phyloP scores from a whole-genome alignment of 2,888 invertebrate genomes.

The Smittia aterrima region DNA sequence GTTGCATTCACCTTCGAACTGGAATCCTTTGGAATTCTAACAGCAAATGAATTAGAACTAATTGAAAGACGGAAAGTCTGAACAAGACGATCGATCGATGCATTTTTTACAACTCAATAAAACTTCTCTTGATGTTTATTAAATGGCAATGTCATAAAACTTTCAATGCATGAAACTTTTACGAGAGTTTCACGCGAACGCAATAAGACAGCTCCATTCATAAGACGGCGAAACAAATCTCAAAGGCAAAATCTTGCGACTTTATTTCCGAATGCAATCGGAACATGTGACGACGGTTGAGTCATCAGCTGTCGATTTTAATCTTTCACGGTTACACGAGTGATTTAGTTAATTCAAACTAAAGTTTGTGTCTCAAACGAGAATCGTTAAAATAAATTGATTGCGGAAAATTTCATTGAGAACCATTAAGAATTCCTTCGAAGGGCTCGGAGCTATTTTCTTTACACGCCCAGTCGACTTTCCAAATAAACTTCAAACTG shows the following conservation, averaged over 20 bases:
- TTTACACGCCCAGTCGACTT: not conserved
- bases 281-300: not conserved
- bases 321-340: constrained; percentile 37
- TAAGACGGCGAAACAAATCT: constrained; percentile 22
- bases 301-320: constrained; percentile 8
- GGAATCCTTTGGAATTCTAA: not conserved
- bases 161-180: not conserved
- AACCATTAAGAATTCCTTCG: not conserved
- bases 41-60: no score
- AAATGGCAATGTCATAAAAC: no score
- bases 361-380: constrained; percentile 22
- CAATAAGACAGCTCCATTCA: not conserved
- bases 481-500: not conserved
- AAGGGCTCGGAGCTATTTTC: not conserved
- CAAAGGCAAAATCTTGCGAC: constrained; percentile 25
- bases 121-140: not conserved
- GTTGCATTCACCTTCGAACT: not conserved
- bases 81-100: not conserved
- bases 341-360: constrained; percentile 23
- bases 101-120: not conserved
- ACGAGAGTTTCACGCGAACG: not conserved
- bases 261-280: not conserved
- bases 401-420: constrained; percentile 7
- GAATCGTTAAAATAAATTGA: constrained; percentile 37
- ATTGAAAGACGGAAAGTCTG: not conserved